These are phyloP conservation scores for Tortricodes alternella DNA, from an alignment of 2,888 invertebrate genomes.

Conservation along the genomic window DNA sequence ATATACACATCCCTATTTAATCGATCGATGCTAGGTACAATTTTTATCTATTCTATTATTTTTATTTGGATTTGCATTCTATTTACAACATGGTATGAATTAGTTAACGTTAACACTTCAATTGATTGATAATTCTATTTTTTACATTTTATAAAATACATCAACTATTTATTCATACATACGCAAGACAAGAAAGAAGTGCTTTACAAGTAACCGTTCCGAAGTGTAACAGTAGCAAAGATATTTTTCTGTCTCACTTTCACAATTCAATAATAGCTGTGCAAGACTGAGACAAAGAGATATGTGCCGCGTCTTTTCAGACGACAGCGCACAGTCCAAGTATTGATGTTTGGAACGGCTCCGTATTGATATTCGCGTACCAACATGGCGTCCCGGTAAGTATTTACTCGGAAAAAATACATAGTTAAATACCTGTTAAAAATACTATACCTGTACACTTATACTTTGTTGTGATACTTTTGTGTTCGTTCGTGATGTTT, in stretches of 20 bases:
- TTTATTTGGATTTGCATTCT: no score
- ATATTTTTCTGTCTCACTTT: background rate
- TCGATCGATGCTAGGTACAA: no score
- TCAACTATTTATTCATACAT: background rate
- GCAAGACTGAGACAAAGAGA: background rate
- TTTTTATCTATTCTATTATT: no score
- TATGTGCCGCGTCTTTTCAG: no score
- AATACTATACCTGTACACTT: constrained; percentile 19
- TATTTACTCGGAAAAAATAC: constrained; percentile 29
- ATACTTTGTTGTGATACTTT: constrained; percentile 4
- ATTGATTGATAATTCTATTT: background rate
- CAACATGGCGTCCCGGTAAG: constrained; percentile 26
- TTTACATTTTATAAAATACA: no score
- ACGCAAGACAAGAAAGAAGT: background rate
- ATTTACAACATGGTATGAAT: constrained; percentile 1
- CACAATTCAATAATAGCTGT: background rate
- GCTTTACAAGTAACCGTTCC: constrained; percentile 4
- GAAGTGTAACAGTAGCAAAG: background rate
- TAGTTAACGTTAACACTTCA: background rate
- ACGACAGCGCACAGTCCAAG: constrained; percentile 11
- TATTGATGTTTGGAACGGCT: constrained; percentile 16
- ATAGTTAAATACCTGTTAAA: constrained; percentile 25
- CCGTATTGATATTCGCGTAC: constrained; percentile 9
- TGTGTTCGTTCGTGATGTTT: background rate
- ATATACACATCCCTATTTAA: no score